Conservation (phyloP, 2,797 vertebrate genomes). For the Chiloscyllium punctatum region DNA sequence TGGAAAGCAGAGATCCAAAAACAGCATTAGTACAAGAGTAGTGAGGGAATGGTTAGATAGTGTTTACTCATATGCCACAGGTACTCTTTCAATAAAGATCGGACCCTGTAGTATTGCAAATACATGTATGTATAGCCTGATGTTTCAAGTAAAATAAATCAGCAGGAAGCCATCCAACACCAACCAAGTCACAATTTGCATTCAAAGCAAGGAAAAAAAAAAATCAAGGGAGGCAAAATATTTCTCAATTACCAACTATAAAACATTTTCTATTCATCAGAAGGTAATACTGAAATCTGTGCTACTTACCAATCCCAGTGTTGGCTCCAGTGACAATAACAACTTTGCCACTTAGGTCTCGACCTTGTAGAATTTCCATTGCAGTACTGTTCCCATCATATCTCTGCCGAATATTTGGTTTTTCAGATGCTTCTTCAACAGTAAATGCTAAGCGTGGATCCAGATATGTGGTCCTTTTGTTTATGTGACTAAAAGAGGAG, state of each 20-base stretch:
- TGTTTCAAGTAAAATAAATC: background rate
- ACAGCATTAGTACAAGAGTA: background rate
- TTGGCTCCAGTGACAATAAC: slow-evolving; percentile 83
- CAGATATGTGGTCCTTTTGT: slow-evolving; percentile 90
- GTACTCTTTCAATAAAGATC: background rate
- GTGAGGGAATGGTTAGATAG: too few species aligned
- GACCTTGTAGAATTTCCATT: slow-evolving; percentile 86
- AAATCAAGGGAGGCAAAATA: background rate
- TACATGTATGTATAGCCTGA: background rate
- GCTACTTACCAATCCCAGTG: slow-evolving; percentile 81
- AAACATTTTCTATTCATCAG: background rate
- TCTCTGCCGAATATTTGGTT: slow-evolving; percentile 68
- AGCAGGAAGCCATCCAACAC: background rate
- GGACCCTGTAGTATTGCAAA: background rate
- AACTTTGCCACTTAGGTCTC: slow-evolving; percentile 80
- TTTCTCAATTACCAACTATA: background rate
- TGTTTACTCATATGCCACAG: too few species aligned
- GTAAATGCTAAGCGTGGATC: slow-evolving; percentile 94
- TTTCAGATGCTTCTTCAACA: slow-evolving; percentile 79
- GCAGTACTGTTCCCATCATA: slow-evolving; percentile 86
- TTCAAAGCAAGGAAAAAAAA: background rate
- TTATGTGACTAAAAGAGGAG: slow-evolving; percentile 75
- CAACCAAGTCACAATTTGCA: background rate
- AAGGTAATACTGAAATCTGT: background rate
- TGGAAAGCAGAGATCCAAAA: background rate